Base-by-base conservation (phyloP, 2,888 invertebrate genomes). In the Unio pictorum region DNA sequence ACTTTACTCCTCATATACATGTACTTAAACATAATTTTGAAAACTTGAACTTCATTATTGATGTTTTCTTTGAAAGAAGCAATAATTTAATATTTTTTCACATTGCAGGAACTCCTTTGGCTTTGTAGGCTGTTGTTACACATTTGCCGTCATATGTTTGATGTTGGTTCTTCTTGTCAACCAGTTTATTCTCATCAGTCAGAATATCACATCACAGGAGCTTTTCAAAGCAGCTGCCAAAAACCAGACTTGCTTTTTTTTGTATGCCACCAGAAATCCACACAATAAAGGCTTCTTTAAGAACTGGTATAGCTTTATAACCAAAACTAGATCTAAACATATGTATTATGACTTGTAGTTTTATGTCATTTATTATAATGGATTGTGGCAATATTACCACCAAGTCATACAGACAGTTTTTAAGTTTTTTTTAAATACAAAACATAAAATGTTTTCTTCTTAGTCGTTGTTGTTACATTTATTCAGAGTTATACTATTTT, bases 131-230 rank as follows among this genome's bases (percentile, higher is more conserved):
- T 85, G 84, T 0, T 78, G 78, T 64, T 89, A 89, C 76, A 73
- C 83, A 5, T 57, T 82, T 55, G 63, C 84, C 17, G 81, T 78
- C 54, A 68, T 83, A 8, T 62, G 71, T 23, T 63, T 83, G 23
- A 85, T 89, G 83, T 67, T 69, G 15, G 23, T 83, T 20, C 82
- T 85, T 15, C 79, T 88, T 23, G 26, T 88, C 11, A 81, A 86
- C 64, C 89, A 89, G 75, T 18, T 84, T n/a, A 34, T 88, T 11
- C 81, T 87, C 61, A 88, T 89, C 69, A 85, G 84, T 30, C 89
- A 89, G 74, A 88, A 89, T 74, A 30, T 86, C 26, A 89, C 89
- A 0, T 83, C 84, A 3, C 88, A 89, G 73, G 89, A 89, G 71
- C 74, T 87, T 23, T 84, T 86, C 66, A 75, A 67, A 15, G 87